Evolutionary conservation across 53 echinoderm and acorn worm genomes (phyloP).

Genomic region (Temnopleurus reevesii): DNA sequence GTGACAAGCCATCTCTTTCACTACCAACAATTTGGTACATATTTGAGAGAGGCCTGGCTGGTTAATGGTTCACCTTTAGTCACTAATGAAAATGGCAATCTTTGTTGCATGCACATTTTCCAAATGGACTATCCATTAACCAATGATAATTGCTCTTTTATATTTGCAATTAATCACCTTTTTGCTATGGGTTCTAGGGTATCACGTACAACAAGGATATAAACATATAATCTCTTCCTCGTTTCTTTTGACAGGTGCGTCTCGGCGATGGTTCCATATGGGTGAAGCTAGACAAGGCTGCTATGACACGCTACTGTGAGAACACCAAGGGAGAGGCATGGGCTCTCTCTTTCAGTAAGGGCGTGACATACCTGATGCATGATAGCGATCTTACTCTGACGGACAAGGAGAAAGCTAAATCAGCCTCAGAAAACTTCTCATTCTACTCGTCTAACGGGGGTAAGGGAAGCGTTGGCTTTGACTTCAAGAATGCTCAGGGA

Average conservation of each 20-base stretch:
- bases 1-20: too few species aligned
- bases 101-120: too few species aligned
- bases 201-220: too few species aligned
- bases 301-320: slow-evolving; percentile 95
- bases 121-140: too few species aligned
- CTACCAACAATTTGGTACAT: too few species aligned
- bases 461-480: slow-evolving; percentile 72
- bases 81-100: too few species aligned
- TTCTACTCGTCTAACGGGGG: slow-evolving; percentile 60
- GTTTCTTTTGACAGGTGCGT: background rate
- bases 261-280: slow-evolving; percentile 75
- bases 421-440: slow-evolving; percentile 37
- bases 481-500: slow-evolving; percentile 92
- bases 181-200: too few species aligned
- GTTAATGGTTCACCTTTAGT: too few species aligned
- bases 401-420: slow-evolving; percentile 66
- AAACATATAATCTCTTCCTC: too few species aligned
- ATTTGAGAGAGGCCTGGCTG: too few species aligned
- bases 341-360: slow-evolving; percentile 81
- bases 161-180: too few species aligned
- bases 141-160: too few species aligned
- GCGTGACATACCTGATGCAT: slow-evolving; percentile 71
- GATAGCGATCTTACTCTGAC: slow-evolving; percentile 67
- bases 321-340: slow-evolving; percentile 94
- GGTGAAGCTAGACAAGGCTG: slow-evolving; percentile 92